Evolutionary conservation across 2,113 vertebrate genomes (phyloP).

Genomic region (Todiramphus chloris): DNA sequence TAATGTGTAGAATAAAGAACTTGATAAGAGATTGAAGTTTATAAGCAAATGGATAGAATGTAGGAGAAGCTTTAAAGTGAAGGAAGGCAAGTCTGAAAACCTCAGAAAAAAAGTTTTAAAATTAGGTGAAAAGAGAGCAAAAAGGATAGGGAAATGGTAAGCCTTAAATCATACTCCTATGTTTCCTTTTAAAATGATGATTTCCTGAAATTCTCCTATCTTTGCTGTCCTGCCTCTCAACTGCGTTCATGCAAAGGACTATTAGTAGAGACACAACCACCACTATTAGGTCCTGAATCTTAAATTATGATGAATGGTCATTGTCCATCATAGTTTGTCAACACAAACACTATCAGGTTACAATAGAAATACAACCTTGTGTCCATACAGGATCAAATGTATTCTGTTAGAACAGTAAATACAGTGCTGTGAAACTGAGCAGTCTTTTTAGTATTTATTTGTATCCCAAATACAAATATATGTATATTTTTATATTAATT

Average conservation of each 20-base stretch:
- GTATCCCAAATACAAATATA: background rate
- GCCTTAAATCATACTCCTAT: background rate
- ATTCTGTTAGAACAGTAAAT: background rate
- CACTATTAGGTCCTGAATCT: background rate
- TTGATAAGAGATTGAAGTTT: background rate
- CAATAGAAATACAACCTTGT: background rate
- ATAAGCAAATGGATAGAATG: background rate
- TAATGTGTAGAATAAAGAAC: background rate
- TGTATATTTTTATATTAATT: background rate
- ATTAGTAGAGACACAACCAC: background rate
- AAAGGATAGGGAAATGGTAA: background rate
- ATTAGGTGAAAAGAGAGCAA: background rate
- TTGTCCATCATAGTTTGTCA: background rate
- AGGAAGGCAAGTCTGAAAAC: background rate
- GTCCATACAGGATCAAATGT: background rate
- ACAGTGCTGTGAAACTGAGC: background rate
- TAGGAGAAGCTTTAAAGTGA: background rate
- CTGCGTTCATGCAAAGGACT: background rate
- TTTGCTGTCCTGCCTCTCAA: background rate
- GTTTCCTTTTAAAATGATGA: background rate
- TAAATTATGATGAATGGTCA: background rate
- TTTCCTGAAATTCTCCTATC: background rate
- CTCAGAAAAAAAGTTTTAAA: background rate
- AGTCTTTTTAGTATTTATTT: background rate
- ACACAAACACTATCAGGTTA: background rate